Evolutionary conservation across 2,113 vertebrate species (phyloP), one percentile per base, ranked within the genome.

Genomic region (Chaenocephalus aceratus): DNA sequence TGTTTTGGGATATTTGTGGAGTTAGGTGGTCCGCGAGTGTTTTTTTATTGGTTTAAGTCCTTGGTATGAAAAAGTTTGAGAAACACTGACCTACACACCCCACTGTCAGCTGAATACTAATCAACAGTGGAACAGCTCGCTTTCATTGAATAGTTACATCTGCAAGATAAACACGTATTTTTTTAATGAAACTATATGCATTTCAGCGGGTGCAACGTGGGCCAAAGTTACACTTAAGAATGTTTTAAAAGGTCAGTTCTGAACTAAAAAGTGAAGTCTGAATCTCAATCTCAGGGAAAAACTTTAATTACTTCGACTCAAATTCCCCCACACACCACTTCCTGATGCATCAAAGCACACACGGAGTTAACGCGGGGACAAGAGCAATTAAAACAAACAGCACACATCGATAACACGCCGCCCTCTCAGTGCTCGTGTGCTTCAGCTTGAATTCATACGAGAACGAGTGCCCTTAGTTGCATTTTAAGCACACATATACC

Each of bases 321-420:
- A 14, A 65, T 41, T 45, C 14, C 2, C 12, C 23, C 53, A 10
- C 18, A 12, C 30, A 61, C 61, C 10, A 61, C 72, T 61, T 53
- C 51, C 44, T 75, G 67, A 72, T 78, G 72, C 76, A 73, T 64
- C 65, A 23, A 79, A 80, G 81, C 68, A 69, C 82, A 77, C 69
- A 64, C 46, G 45, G 54, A 49, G 63, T 78, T 74, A 77, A 83
- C 71, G 48, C 63, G 60, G 78, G 69, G 75, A 79, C 30, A 45
- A 65, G 61, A 86, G 72, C 78, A 88, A 87, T 89, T 89, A 86
- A 76, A 80, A 70, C 80, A 80, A 87, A 87, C 73, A 75, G 4
- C 68, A 46, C 53, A 44, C 21, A 10, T 10, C 54, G 66, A 88
- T 85, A 75, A 91, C 79, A 48, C 72, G 64, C 68, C 45, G 36